A percentile compares a stretch with the other conserved stretches of the same genome.
phyloP scores from a whole-genome alignment of 2,888 invertebrate genomes.

The Ormia ochracea region DNA sequence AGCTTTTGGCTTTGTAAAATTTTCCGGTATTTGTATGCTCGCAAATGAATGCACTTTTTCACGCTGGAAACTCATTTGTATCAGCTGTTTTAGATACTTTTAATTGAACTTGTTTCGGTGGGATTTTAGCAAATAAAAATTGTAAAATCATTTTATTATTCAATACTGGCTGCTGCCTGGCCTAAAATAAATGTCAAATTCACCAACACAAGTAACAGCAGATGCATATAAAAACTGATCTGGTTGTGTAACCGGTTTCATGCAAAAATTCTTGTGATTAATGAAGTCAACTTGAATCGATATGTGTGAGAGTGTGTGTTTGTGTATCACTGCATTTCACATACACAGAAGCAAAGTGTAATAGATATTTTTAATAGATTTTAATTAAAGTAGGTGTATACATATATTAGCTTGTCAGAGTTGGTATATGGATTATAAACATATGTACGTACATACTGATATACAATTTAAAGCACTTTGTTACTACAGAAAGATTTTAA shows the following conservation, averaged over 20 bases:
- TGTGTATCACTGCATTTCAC: neutral
- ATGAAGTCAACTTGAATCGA: constrained; percentile 20
- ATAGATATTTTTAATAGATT: constrained; percentile 20
- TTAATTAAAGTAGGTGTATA: constrained; percentile 39
- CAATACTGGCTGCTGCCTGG: constrained; percentile 38
- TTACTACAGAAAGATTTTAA: neutral
- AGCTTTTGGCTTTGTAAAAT: constrained; percentile 25
- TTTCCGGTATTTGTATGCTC: constrained; percentile 55
- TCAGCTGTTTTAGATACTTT: constrained; percentile 50
- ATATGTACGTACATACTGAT: too few relatives aligned
- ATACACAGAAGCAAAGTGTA: constrained; percentile 1
- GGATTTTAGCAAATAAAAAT: constrained; percentile 21
- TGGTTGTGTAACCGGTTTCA: constrained; percentile 45
- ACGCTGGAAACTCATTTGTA: constrained; percentile 6
- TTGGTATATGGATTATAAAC: neutral
- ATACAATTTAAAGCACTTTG: constrained; percentile 11
- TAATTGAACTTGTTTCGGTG: constrained; percentile 5
- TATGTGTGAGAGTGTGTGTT: neutral
- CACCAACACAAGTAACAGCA: constrained; percentile 23
- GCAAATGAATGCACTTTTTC: constrained; percentile 11
- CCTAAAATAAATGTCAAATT: constrained; percentile 53
- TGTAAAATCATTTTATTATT: constrained; percentile 17
- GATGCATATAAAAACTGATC: constrained; percentile 1
- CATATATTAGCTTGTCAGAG: constrained; percentile 20
- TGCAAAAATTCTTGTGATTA: constrained; percentile 51